A percentile compares a stretch with the other conserved stretches of the same genome.
Conservation (phyloP, 92 coral and sea anemone genomes). For the Porites lobata region DNA sequence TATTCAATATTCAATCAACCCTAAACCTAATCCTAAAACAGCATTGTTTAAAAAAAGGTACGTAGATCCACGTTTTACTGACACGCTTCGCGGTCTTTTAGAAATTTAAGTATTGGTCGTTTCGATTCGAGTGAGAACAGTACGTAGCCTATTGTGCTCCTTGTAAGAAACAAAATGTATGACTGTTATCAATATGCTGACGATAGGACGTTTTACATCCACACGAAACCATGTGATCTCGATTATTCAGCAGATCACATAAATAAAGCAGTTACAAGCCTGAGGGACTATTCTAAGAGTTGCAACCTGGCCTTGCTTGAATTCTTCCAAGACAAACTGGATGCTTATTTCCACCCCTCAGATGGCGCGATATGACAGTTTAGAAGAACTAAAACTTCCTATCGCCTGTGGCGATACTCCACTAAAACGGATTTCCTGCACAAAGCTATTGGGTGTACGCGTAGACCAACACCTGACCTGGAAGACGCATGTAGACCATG, state of each 20-base stretch:
- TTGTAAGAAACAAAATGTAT: no score
- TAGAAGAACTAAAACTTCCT: neutral
- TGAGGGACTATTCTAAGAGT: conserved; percentile 24
- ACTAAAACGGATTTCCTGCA: neutral
- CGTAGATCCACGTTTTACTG: no score
- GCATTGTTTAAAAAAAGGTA: no score
- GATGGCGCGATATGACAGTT: no score
- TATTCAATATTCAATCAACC: no score
- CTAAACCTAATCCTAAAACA: no score
- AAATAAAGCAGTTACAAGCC: conserved; percentile 12
- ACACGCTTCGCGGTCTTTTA: no score
- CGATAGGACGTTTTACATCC: conserved; percentile 30
- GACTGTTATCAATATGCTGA: conserved; percentile 55
- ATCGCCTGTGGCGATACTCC: no score
- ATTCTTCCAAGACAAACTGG: conserved; percentile 47
- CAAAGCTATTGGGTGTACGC: neutral
- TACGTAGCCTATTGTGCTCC: no score
- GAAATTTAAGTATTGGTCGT: no score
- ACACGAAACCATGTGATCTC: no score
- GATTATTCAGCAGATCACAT: conserved; percentile 2
- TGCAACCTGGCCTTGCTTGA: conserved; percentile 63
- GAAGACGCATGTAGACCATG: conserved; percentile 32
- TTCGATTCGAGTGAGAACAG: no score
- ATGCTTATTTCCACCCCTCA: conserved; percentile 6
- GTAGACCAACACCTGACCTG: conserved; percentile 53